Evolutionary conservation across 2,888 invertebrate species (phyloP).

Genomic region (Xanthostigma xanthostigma): DNA sequence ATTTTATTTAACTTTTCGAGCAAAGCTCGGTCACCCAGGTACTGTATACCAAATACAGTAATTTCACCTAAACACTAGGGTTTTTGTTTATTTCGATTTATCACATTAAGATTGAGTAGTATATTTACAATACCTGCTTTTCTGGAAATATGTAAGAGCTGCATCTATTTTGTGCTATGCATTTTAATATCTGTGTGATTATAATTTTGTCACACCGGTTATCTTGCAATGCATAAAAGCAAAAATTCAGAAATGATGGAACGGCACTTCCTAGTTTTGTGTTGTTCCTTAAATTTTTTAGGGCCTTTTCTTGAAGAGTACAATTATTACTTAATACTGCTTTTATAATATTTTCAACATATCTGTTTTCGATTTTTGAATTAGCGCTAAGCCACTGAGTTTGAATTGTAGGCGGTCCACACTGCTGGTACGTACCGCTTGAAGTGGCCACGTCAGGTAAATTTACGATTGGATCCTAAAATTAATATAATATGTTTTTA

Average conservation of each 20-base stretch:
- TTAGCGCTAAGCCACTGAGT: not conserved
- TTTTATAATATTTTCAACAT: not conserved
- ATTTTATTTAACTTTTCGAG: too few relatives aligned
- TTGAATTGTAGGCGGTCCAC: not conserved
- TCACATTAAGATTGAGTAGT: too few relatives aligned
- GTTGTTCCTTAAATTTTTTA: not conserved
- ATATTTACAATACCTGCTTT: not conserved
- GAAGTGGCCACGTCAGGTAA: slow-evolving; percentile 14
- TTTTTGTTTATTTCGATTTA: too few relatives aligned
- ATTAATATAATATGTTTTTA: too few relatives aligned
- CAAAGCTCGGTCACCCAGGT: too few relatives aligned
- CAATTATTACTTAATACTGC: not conserved
- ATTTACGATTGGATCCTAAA: slow-evolving; percentile 18
- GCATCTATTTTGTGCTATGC: not conserved
- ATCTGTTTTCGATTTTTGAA: not conserved
- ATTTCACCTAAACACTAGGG: too few relatives aligned
- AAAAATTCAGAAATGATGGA: not conserved
- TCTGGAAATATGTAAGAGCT: not conserved
- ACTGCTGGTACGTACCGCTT: slow-evolving; percentile 5
- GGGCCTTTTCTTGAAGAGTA: not conserved
- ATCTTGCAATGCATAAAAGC: not conserved
- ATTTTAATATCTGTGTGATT: not conserved
- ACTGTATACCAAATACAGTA: too few relatives aligned
- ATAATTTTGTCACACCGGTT: not conserved
- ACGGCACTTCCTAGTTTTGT: not conserved